Base-by-base conservation (phyloP, 2,888 invertebrate species). In the Hypena proboscidalis region DNA sequence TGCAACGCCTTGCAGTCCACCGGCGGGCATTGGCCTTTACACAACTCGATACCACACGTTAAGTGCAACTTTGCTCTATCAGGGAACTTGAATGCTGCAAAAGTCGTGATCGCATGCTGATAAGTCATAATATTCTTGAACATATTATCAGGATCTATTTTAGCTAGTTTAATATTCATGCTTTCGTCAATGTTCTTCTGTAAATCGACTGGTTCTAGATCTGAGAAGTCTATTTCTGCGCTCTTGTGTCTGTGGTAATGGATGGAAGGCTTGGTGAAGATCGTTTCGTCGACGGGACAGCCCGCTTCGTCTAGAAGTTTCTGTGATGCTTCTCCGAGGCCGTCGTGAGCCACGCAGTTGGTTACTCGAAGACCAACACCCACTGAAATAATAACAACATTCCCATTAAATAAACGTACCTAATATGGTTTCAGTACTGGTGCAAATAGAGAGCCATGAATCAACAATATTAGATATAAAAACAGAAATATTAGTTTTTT, bases 41-140 rank as follows among this genome's bases (percentile, higher is more conserved):
- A 96, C n/a, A 96, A 82, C 61, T 95, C 94, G 26, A 96, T 92
- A 9, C 93, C 93, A 78, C 96, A 96, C n/a, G 94, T 94, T 29
- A 96, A 85, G 78, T 96, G 96, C 23, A 96, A 82, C 49, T 95
- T 93, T 48, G 95, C 95, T 53, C 95, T 90, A 69, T 96, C 96
- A 2, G 96, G 96, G 80, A 96, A 96, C 70, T 96, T 96, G 70
- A 96, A 96, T 2, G 96, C 96, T 0, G 95, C 93, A 83, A 96
- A 96, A 9, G 93, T 94, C 0, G 95, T 90, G 1, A 90, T 70
- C 1, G 91, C 92, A 50, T 91, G 89, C 58, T 91, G 89, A 45
- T 90, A 91, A 0, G 86, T 87, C 91, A 92, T 92, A 17, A 91
- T 85, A 60, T 88, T 85, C 58, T 84, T 89, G 13, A 87, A 80